Conservation (phyloP, 2,888 invertebrate genomes). For the Drosophila borealis region DNA sequence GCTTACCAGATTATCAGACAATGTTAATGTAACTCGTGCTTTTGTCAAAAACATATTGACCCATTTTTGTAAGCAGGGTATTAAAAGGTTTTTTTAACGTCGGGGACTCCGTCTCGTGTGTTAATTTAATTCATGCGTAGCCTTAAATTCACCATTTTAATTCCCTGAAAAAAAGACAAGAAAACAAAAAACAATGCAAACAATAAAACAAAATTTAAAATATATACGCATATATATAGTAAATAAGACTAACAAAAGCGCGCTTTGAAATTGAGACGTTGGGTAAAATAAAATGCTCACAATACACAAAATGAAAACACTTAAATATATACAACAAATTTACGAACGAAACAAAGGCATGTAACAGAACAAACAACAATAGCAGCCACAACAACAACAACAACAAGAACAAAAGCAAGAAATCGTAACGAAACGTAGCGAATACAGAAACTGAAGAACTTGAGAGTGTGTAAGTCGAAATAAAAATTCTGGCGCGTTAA, state of each 20-base stretch:
- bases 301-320: conserved; percentile 60
- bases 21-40: neutral
- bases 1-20: neutral
- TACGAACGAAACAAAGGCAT: conserved; percentile 70
- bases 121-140: conserved; percentile 76
- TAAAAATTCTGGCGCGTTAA: conserved; percentile 72
- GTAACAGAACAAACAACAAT: conserved; percentile 53
- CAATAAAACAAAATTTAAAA: conserved; percentile 1
- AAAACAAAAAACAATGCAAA: conserved; percentile 12
- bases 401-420: conserved; percentile 18
- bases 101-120: conserved; percentile 59
- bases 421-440: conserved; percentile 41
- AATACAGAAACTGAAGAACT: conserved; percentile 37
- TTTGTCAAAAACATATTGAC: neutral
- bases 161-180: conserved; percentile 34
- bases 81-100: conserved; percentile 21
- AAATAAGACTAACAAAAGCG: conserved; percentile 59
- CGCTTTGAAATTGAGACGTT: conserved; percentile 77
- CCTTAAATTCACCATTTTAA: conserved; percentile 79
- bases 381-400: conserved; percentile 33
- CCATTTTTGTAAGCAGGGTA: conserved; percentile 29
- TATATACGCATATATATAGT: conserved; percentile 16
- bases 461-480: conserved; percentile 62
- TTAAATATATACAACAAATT: conserved; percentile 67
- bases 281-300: conserved; percentile 55